A percentile compares a stretch with the other conserved stretches of the same genome.
Evolutionary conservation across 2,113 vertebrate species (phyloP).

Genomic region (Dromaius novaehollandiae): DNA sequence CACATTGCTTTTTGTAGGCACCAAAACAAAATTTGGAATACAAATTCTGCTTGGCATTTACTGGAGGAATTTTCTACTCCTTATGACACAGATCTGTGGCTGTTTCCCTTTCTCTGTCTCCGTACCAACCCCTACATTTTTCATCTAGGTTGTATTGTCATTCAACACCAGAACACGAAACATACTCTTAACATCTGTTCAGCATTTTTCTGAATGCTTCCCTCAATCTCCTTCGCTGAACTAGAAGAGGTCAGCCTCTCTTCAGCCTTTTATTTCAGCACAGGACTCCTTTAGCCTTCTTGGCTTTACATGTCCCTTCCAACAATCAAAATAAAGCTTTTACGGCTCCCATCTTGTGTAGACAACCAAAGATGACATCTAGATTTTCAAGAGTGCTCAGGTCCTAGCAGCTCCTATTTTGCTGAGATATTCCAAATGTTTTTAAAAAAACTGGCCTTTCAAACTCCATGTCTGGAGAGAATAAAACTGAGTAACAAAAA

Average conservation of each 20-base stretch:
- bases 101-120: not conserved
- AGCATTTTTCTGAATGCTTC: not conserved
- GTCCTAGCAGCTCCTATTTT: not conserved
- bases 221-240: not conserved
- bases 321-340: not conserved
- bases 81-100: not conserved
- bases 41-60: not conserved
- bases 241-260: not conserved
- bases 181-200: not conserved
- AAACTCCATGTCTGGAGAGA: not conserved
- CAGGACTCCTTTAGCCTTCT: not conserved
- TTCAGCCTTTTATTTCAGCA: not conserved
- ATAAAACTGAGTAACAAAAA: not conserved
- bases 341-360: not conserved
- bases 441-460: not conserved
- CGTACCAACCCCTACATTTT: not conserved
- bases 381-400: not conserved
- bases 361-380: not conserved
- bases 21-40: not conserved
- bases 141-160: not conserved
- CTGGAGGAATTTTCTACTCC: not conserved
- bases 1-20: not conserved
- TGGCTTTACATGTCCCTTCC: not conserved
- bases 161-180: not conserved
- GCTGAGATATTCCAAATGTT: fast-evolving